Evolutionary conservation across 2,888 invertebrate genomes (phyloP).

Genomic region (Nomada goodeniana): DNA sequence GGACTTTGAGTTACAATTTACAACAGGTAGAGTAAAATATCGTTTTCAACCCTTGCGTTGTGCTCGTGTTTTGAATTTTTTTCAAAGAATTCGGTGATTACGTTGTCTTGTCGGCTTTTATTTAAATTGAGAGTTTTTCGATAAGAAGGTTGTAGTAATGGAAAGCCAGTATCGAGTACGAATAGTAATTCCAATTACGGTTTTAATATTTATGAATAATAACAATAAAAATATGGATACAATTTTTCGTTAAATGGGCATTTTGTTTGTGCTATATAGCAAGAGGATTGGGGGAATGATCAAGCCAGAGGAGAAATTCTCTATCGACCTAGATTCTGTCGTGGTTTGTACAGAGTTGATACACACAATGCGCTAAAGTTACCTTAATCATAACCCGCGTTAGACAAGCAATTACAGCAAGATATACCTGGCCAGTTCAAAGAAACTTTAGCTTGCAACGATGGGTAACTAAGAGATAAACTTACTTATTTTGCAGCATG

Average conservation of each 20-base stretch:
- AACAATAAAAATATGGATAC: too few species aligned
- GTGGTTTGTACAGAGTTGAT: background rate
- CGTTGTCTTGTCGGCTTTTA: too few species aligned
- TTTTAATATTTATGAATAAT: too few species aligned
- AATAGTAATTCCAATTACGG: too few species aligned
- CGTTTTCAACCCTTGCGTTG: too few species aligned
- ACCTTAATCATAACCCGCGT: constrained; percentile 14
- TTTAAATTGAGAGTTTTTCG: too few species aligned
- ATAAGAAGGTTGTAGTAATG: background rate
- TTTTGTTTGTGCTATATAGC: too few species aligned
- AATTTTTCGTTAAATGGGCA: too few species aligned
- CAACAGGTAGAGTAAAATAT: background rate
- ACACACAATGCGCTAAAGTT: constrained; percentile 6
- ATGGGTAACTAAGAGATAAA: background rate
- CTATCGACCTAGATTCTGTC: constrained; percentile 1
- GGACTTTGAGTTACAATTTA: background rate
- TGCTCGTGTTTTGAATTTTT: too few species aligned
- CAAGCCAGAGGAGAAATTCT: background rate
- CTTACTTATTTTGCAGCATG: background rate
- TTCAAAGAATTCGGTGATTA: too few species aligned
- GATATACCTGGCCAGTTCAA: constrained; percentile 7
- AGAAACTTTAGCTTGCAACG: constrained; percentile 4
- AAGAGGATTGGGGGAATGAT: background rate
- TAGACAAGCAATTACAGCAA: background rate
- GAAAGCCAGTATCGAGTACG: too few species aligned